Evolutionary conservation across 2,797 vertebrate genomes (phyloP), one percentile per base, ranked within the genome.

Genomic region (Cynopterus sphinx): DNA sequence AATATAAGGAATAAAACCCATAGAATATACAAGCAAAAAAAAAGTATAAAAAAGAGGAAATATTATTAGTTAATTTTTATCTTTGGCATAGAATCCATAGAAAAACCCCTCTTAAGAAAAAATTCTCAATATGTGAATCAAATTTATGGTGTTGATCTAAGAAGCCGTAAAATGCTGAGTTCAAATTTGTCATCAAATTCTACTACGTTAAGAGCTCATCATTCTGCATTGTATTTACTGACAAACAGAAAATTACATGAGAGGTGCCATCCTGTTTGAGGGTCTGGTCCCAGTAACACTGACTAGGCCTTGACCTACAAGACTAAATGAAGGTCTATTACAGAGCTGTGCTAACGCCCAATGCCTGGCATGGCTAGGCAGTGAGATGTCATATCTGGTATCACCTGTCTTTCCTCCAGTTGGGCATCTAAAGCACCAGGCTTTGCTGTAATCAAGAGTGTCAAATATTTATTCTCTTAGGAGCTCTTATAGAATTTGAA

Each of bases 111-210:
- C 28, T 86, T 41, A 67, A 57, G 24, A 67, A 57, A 57, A 93
- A 93, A 53, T 67, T 63, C 21, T 75, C 24, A 90, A 31, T 51
- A 31, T 67, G 9, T 57, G 5, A 89, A 71, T 83, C 33, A n/a
- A 67, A 89, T 94, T 94, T 43, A 39, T 68, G 4, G 84, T 65
- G 16, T 75, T 79, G 74, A 46, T 55, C 13, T 79, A 55, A 88
- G 9, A 82, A 33, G 4, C 16, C 78, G 77, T 71, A 33, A 86
- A 84, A 91, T 61, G 43, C 22, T 36, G 33, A 79, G 24, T 43
- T 90, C 9, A 78, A 77, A 89, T 91, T 77, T 43, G 53, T 87
- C 21, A 85, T 33, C 51, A 67, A 36, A 51, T 92, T 96, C 71
- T 92, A 22, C 24, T 28, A 6, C 33, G 19, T 31, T 55, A 73